phyloP scores from a whole-genome alignment of 1,140 invertebrate genomes.

The Hormaphis cornu region DNA sequence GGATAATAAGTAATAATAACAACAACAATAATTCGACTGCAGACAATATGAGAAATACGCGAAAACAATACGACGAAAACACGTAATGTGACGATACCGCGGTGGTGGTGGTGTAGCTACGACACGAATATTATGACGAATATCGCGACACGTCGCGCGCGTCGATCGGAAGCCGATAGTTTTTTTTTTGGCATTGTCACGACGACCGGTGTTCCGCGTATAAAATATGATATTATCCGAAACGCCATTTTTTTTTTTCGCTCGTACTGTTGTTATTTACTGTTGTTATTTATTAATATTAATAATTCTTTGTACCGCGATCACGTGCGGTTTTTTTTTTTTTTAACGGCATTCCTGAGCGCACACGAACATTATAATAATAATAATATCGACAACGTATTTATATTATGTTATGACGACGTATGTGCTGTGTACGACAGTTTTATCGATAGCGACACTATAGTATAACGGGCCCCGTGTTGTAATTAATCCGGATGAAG shows the following conservation, averaged over 20 bases:
- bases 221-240: background rate
- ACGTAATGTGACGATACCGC: background rate
- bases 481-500: no score
- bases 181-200: slow-evolving; percentile 19
- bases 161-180: slow-evolving; percentile 21
- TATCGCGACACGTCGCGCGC: background rate
- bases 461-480: no score
- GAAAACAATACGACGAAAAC: slow-evolving; percentile 21
- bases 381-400: no score
- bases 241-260: background rate
- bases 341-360: slow-evolving; percentile 13
- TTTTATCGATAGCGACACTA: no score
- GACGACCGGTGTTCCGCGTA: background rate
- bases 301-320: background rate
- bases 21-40: background rate
- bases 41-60: slow-evolving; percentile 17
- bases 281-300: no score
- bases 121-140: no score
- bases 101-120: no score
- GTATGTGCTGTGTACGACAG: no score
- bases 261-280: no score
- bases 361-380: no score
- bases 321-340: background rate
- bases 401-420: no score
- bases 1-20: no score